Conservation (phyloP, 2,888 invertebrate genomes). For the Papilio protenor region DNA sequence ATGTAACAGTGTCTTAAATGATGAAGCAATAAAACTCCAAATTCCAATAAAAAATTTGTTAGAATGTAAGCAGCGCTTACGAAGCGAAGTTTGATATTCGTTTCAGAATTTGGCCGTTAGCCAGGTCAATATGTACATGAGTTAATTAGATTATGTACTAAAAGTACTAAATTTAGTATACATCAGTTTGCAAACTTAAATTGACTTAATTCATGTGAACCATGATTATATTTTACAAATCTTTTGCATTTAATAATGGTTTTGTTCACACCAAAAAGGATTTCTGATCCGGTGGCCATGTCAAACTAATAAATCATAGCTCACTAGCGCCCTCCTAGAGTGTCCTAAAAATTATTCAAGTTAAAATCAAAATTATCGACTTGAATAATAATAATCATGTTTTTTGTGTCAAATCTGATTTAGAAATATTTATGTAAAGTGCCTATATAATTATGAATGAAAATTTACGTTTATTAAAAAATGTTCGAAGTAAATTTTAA, state of each 20-base stretch:
- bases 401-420: conserved; percentile 2
- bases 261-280: neutral
- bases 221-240: conserved; percentile 22
- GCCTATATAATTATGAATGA: conserved; percentile 16
- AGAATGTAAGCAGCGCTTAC: too few species aligned
- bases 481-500: conserved; percentile 2
- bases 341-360: too few species aligned
- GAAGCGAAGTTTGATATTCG: too few species aligned
- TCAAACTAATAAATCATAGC: neutral
- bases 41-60: too few species aligned
- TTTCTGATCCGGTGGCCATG: too few species aligned
- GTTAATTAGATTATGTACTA: conserved; percentile 33
- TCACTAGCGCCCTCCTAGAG: neutral
- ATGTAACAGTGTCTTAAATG: too few species aligned
- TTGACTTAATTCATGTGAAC: conserved; percentile 4
- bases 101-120: neutral
- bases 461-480: neutral
- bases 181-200: neutral
- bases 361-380: too few species aligned
- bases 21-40: too few species aligned
- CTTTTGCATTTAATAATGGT: conserved; percentile 33
- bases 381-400: too few species aligned
- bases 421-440: conserved; percentile 10
- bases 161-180: conserved; percentile 23
- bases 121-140: conserved; percentile 29